Evolutionary conservation across 2,113 vertebrate genomes (phyloP).

Genomic region (Coracopsis vasa): DNA sequence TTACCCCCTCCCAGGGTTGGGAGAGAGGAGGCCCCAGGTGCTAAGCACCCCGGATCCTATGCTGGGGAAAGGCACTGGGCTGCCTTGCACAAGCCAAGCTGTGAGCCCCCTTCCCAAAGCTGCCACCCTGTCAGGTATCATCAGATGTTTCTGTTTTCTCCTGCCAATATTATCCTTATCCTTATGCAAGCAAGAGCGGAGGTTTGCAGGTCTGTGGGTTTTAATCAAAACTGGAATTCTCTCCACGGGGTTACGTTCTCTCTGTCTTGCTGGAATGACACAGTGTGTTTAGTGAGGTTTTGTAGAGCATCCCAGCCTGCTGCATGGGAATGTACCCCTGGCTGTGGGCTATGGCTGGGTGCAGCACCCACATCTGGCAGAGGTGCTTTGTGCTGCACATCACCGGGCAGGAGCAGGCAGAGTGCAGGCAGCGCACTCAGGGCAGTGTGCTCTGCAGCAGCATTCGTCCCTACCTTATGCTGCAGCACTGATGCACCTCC

Average conservation of each 20-base stretch:
- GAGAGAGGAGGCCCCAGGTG: rapidly evolving
- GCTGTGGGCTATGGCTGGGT: not conserved
- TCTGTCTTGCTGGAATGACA: not conserved
- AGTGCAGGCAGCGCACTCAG: not conserved
- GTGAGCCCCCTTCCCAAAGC: not conserved
- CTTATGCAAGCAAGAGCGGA: not conserved
- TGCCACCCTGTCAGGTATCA: not conserved
- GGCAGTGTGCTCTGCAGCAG: not conserved
- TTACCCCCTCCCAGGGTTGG: not conserved
- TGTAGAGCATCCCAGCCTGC: not conserved
- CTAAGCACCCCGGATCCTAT: not conserved
- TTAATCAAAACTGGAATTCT: not conserved
- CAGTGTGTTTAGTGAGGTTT: not conserved
- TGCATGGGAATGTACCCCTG: rapidly evolving
- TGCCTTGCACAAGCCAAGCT: not conserved
- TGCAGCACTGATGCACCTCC: not conserved
- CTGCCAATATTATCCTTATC: not conserved
- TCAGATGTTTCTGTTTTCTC: not conserved
- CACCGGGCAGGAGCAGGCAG: not conserved
- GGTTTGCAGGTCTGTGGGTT: not conserved
- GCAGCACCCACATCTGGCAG: not conserved
- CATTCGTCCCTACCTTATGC: not conserved
- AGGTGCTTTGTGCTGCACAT: not conserved
- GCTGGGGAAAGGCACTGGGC: not conserved
- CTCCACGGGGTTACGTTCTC: not conserved